Base-by-base conservation (phyloP, 2,113 vertebrate genomes). In the Ranitomeya variabilis region DNA sequence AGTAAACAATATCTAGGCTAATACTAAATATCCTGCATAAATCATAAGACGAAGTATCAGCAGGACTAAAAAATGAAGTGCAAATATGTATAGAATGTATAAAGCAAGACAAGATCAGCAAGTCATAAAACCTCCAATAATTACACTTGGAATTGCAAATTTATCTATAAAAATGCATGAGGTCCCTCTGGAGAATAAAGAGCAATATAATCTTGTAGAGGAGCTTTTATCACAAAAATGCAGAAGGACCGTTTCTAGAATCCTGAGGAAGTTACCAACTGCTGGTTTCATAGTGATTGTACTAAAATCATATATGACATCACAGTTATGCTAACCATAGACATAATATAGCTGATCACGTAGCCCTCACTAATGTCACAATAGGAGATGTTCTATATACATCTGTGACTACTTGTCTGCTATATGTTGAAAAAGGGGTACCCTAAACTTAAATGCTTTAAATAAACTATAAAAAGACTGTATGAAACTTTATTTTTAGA, bases 131-230 rank as follows among this genome's bases (percentile, higher is more conserved):
- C 55, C n/a, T 59, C 54, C 26, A 80, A 59, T 80, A 80, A 85
- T 90, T 0, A 12, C 89, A 87, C 66, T 79, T 87, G 87, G 89
- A 83, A 90, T 85, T 67, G 87, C 90, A 89, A 67, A 85, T 87
- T 84, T 90, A 89, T 84, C 11, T 88, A 78, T 80, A 79, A 77
- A 2, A 89, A 91, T 90, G 88, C 77, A 90, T 55, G 5, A 83
- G 59, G 80, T 62, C 80, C 80, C 14, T 26, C 89, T 90, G 84
- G 87, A 67, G 13, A 90, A 90, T 12, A 85, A 51, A 45, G 67
- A 82, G 89, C 12, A 62, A 19, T 26, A 52, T 83, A 66, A 31
- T 52, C 62, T 66, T 66, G 21, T 51, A 13, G 16, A 62, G n/a
- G n/a, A 80, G 69, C 57, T 82, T 82, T 66, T 82, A 82, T 64